phyloP scores from a whole-genome alignment of 2,888 invertebrate species.

The Pedicia rivosa region DNA sequence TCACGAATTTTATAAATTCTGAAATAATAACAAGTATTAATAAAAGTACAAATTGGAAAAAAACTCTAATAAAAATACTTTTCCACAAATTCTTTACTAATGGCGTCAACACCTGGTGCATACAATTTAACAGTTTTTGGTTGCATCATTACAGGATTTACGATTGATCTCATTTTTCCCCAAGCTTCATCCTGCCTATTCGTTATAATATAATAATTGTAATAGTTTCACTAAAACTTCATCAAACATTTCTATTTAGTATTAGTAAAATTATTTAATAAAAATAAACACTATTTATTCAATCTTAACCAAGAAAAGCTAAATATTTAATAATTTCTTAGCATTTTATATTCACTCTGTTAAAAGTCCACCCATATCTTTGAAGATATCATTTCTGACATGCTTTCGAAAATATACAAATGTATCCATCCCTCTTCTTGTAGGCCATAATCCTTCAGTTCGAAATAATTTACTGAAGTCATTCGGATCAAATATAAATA shows the following conservation, averaged over 20 bases:
- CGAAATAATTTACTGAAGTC: slow-evolving; percentile 9
- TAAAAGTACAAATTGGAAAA: neutral
- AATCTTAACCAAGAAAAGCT: too few relatives aligned
- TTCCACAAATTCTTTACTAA: slow-evolving; percentile 24
- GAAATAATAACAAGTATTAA: neutral
- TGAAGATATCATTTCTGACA: slow-evolving; percentile 11
- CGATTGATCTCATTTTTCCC: slow-evolving; percentile 45
- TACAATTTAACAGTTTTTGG: slow-evolving; percentile 38
- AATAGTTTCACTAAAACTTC: neutral
- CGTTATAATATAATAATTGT: neutral
- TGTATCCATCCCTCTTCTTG: slow-evolving; percentile 5
- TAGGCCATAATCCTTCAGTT: slow-evolving; percentile 9
- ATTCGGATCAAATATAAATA: slow-evolving; percentile 7
- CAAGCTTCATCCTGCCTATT: slow-evolving; percentile 33
- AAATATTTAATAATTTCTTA: neutral
- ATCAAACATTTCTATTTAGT: neutral
- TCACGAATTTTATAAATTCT: slow-evolving; percentile 14
- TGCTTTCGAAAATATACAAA: slow-evolving; percentile 7
- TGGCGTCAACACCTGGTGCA: slow-evolving; percentile 31
- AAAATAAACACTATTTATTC: too few relatives aligned
- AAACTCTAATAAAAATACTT: slow-evolving; percentile 11
- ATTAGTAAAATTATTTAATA: too few relatives aligned
- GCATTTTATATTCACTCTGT: slow-evolving; percentile 13
- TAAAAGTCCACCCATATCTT: slow-evolving; percentile 17
- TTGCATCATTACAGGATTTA: slow-evolving; percentile 45